A percentile compares a stretch with the other conserved stretches of the same genome.
phyloP scores from a whole-genome alignment of 37 sponge, comb jelly and placozoan genomes.

The Chondrosia reniformis region DNA sequence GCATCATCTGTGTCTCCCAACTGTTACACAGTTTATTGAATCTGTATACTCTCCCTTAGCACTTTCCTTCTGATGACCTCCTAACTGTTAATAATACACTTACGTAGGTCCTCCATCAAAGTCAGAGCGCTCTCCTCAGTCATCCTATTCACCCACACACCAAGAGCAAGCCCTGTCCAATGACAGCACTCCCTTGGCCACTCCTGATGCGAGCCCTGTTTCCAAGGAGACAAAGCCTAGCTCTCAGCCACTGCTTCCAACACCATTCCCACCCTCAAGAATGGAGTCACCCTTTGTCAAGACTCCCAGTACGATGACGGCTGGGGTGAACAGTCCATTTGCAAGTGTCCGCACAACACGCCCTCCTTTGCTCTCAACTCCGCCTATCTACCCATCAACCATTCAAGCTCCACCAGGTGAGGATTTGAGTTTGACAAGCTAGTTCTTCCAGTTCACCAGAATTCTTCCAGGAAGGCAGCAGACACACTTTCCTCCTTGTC shows the following conservation, averaged over 20 bases:
- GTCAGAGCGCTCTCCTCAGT: not conserved
- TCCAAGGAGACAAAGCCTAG: not conserved
- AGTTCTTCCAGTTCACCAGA: too few species aligned
- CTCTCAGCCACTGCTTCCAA: conserved; percentile 13
- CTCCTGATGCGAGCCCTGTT: not conserved
- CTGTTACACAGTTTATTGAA: too few species aligned
- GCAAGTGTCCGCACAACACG: not conserved
- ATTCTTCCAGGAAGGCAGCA: too few species aligned
- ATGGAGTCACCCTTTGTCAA: not conserved
- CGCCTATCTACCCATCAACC: not conserved
- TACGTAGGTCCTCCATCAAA: conserved; percentile 3
- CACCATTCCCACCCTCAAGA: conserved; percentile 3
- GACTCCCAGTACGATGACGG: conserved; percentile 5
- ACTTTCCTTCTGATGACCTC: too few species aligned
- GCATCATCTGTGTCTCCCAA: too few species aligned
- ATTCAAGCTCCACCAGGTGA: too few species aligned
- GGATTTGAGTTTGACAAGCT: too few species aligned
- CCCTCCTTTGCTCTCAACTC: conserved; percentile 10
- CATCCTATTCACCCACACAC: not conserved
- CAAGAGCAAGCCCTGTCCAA: not conserved
- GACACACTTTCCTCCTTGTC: too few species aligned
- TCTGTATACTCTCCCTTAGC: too few species aligned
- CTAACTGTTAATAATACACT: too few species aligned
- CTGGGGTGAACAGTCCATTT: not conserved
- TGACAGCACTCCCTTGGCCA: not conserved